A percentile compares a stretch with the other conserved stretches of the same genome.
Conservation (phyloP, 2,113 vertebrate species). For the Ophiodon elongatus region DNA sequence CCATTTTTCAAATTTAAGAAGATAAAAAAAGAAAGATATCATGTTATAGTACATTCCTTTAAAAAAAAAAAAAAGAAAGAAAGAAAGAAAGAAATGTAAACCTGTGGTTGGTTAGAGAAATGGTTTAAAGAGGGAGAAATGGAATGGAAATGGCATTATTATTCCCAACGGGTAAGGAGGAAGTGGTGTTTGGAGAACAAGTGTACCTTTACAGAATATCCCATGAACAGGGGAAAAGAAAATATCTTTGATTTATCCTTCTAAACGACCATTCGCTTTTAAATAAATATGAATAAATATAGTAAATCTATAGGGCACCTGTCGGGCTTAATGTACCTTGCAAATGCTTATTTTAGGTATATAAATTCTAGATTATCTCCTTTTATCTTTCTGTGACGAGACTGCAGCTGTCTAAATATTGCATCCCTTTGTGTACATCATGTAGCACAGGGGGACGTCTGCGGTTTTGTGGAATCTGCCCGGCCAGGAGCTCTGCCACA, state of each 20-base stretch:
- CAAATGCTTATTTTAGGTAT: constrained; percentile 26
- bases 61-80: not conserved
- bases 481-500: constrained; percentile 50
- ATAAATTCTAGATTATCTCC: constrained; percentile 6
- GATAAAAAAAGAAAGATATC: not conserved
- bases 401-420: constrained; percentile 34
- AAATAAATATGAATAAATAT: constrained; percentile 18
- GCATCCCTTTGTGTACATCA: constrained; percentile 7
- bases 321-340: constrained; percentile 21
- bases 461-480: constrained; percentile 51
- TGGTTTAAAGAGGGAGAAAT: constrained; percentile 4
- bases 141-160: not conserved
- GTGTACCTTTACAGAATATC: constrained; percentile 3
- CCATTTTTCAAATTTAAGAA: not conserved
- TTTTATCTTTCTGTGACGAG: constrained; percentile 15
- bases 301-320: constrained; percentile 1
- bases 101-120: not conserved
- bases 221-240: constrained; percentile 9
- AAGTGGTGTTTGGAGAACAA: constrained; percentile 11
- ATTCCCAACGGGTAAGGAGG: not conserved
- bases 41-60: not conserved
- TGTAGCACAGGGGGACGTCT: constrained; percentile 20
- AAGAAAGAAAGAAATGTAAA: not conserved
- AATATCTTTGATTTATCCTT: constrained; percentile 19
- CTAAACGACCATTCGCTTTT: constrained; percentile 7